Percentiles rank a stretch among this genome's conserved stretches.
Evolutionary conservation across 2,113 vertebrate genomes (phyloP).

Genomic region (Haliaeetus leucogaster): DNA sequence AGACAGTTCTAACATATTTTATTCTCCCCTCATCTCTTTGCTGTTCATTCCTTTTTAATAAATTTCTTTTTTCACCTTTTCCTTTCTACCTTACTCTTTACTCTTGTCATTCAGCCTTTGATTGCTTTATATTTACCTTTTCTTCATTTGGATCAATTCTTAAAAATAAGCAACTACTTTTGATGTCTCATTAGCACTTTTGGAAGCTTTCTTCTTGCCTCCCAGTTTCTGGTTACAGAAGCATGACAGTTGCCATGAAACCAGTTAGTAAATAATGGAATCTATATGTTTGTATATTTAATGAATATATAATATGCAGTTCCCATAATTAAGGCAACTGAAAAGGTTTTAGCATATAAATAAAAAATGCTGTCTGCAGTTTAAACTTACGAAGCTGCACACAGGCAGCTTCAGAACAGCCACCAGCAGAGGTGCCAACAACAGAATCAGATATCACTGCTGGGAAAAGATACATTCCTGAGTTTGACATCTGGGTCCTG

Average conservation of each 20-base stretch:
- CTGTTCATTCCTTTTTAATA: not conserved
- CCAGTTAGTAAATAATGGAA: not conserved
- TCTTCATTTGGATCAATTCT: not conserved
- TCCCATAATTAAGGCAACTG: constrained; percentile 49
- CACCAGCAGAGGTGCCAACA: constrained; percentile 51
- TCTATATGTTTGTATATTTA: not conserved
- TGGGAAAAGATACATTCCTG: constrained; percentile 57
- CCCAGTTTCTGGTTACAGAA: constrained; percentile 48
- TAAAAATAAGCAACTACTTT: constrained; percentile 8
- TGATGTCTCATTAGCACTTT: constrained; percentile 32
- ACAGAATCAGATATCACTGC: constrained; percentile 62
- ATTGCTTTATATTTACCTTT: not conserved
- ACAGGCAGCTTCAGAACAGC: constrained; percentile 55
- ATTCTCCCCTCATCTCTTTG: not conserved
- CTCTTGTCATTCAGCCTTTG: not conserved
- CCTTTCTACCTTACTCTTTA: not conserved
- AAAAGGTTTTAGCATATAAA: constrained; percentile 18
- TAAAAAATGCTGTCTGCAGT: constrained; percentile 1
- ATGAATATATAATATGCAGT: constrained; percentile 17
- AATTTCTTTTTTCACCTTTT: not conserved
- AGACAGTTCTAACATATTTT: not conserved
- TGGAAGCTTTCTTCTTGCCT: constrained; percentile 9
- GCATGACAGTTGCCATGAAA: constrained; percentile 8
- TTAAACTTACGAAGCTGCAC: constrained; percentile 2
- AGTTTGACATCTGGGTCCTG: constrained; percentile 74